Evolutionary conservation across 2,113 vertebrate genomes (phyloP), one percentile per base, ranked within the genome.

Genomic region (Sceloporus undulatus): DNA sequence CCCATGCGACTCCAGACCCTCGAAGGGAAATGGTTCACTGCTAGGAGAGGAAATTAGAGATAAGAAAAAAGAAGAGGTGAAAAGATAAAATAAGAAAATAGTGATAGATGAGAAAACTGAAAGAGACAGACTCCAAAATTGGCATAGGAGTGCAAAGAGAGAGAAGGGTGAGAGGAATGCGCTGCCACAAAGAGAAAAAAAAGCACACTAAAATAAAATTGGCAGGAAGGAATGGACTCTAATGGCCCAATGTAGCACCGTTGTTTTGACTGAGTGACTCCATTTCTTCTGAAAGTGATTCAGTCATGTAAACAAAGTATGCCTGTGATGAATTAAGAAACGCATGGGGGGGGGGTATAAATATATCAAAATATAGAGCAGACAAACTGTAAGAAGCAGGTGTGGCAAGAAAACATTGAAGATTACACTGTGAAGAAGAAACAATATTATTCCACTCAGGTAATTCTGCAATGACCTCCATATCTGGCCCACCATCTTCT

Each of bases 181-280:
- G 75, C 74, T 74, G 29, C 14, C 82, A 23, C 84, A 11, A 42
- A 5, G 87, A 19, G 8, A 48, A 48, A 62, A 91, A 89, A 5
- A 83, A 1, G 73, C 9, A 83, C 85, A 79, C 4, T 84, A 71
- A 93, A 92, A 81, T 52, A 48, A 82, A 88, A 89, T 40, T 71
- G 1, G 1, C 59, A 75, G 34, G 80, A 92, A 88, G 9, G 65
- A 6, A 85, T 73, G 29, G 85, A 34, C 7, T 14, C 11, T 82
- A 40, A 82, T 77, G 19, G 21, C 4, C 84, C 18, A 16, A 27
- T 65, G 86, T 0, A 66, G 56, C 76, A 78, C 62, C 87, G n/a
- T 84, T 74, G 9, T 13, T 83, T 9, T 42, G 82, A 73, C 78
- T 62, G 34, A 87, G 86, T 89, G 91, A 79, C 70, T 82, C 14